phyloP scores from a whole-genome alignment of 2,888 invertebrate genomes.

The Drosophila algonquin region DNA sequence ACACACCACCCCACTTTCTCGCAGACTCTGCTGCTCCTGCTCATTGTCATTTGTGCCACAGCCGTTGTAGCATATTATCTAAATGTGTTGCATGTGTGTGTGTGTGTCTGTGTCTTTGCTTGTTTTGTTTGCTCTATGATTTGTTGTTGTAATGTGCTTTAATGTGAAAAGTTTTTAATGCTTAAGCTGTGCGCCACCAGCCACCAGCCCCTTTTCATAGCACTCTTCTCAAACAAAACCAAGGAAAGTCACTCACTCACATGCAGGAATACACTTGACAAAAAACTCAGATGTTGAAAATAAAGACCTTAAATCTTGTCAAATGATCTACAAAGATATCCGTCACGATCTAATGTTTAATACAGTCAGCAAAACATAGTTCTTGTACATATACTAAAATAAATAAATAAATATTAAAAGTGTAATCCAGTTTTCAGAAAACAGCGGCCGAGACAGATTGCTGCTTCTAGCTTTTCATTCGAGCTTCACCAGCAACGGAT shows the following conservation, averaged over 20 bases:
- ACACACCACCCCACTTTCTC: not conserved
- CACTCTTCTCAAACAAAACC: constrained; percentile 20
- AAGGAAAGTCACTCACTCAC: constrained; percentile 26
- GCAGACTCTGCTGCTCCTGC: not conserved
- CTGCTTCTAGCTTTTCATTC: too few relatives aligned
- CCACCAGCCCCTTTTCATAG: constrained; percentile 28
- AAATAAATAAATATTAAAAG: too few relatives aligned
- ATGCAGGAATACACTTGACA: constrained; percentile 5
- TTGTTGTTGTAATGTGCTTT: constrained; percentile 80
- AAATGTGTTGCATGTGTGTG: constrained; percentile 69
- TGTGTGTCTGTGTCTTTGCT: constrained; percentile 37
- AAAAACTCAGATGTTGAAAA: not conserved
- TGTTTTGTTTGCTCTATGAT: constrained; percentile 69
- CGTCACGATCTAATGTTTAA: too few relatives aligned
- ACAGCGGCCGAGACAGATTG: too few relatives aligned
- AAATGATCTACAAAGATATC: not conserved
- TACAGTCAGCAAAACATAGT: too few relatives aligned
- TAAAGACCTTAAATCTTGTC: not conserved
- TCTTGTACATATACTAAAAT: too few relatives aligned
- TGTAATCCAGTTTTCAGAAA: too few relatives aligned
- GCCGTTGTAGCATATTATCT: constrained; percentile 80
- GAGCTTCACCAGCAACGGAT: too few relatives aligned
- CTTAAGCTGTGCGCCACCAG: constrained; percentile 68
- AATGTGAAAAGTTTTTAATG: constrained; percentile 80
- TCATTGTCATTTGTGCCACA: constrained; percentile 73